Percentiles rank a stretch among this genome's conserved stretches.
phyloP scores from a whole-genome alignment of 2,113 vertebrate species.

The Pantherophis guttatus region DNA sequence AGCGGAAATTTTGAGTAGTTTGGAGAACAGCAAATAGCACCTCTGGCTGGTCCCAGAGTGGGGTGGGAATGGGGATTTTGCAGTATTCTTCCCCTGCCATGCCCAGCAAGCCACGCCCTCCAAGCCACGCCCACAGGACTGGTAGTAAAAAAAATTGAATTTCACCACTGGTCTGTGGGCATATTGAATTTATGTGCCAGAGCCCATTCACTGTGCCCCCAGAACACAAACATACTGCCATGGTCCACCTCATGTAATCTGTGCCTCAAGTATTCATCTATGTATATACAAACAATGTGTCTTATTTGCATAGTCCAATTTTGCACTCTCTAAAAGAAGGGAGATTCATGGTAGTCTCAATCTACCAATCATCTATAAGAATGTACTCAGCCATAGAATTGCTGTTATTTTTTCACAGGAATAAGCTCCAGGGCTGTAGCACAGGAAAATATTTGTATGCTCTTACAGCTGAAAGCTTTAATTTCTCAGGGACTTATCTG shows the following conservation, averaged over 20 bases:
- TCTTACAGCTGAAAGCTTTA: slow-evolving; percentile 1
- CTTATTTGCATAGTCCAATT: neutral
- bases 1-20: too few relatives aligned
- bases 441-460: neutral
- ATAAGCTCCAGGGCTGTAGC: neutral
- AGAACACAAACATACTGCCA: neutral
- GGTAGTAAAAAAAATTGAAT: too few relatives aligned
- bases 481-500: neutral
- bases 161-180: neutral
- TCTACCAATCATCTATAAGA: neutral
- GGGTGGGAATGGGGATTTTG: too few relatives aligned
- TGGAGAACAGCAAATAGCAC: too few relatives aligned
- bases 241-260: neutral
- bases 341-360: neutral
- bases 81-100: too few relatives aligned
- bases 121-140: too few relatives aligned
- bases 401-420: neutral
- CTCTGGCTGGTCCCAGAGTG: too few relatives aligned
- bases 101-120: too few relatives aligned
- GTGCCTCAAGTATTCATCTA: neutral
- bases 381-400: neutral
- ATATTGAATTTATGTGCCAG: neutral
- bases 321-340: neutral
- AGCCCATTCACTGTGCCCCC: neutral
- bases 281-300: neutral